phyloP scores from a whole-genome alignment of 2,888 invertebrate genomes.

The Pemphredon lugubris region DNA sequence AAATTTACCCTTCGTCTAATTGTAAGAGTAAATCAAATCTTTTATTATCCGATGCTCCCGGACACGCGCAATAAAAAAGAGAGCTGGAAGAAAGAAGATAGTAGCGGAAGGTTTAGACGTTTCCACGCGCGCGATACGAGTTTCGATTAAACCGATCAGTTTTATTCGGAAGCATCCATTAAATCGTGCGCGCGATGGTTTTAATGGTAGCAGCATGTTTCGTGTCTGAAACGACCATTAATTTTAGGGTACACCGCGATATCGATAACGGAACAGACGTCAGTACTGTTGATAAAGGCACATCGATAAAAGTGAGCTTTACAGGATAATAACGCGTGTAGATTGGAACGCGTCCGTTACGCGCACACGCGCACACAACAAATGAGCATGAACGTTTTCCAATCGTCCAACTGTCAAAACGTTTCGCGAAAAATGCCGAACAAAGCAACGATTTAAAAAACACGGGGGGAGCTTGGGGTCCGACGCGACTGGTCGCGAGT shows the following conservation, averaged over 20 bases:
- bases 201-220: constrained; percentile 47
- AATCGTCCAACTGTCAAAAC: constrained; percentile 33
- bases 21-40: no score
- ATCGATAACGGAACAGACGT: constrained; percentile 48
- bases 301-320: constrained; percentile 52
- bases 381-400: constrained; percentile 40
- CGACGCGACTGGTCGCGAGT: no score
- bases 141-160: constrained; percentile 33
- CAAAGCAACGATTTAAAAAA: neutral
- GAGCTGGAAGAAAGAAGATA: no score
- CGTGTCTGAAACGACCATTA: constrained; percentile 45
- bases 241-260: constrained; percentile 45
- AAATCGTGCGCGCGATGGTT: constrained; percentile 44
- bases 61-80: no score
- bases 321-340: constrained; percentile 49
- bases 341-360: constrained; percentile 29
- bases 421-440: neutral
- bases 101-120: no score
- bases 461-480: neutral
- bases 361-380: constrained; percentile 9
- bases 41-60: no score
- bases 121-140: no score
- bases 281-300: constrained; percentile 51
- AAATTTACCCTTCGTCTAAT: no score
- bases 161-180: constrained; percentile 35